Conservation (phyloP, 2,113 vertebrate genomes). For the Sinosuthora webbiana region DNA sequence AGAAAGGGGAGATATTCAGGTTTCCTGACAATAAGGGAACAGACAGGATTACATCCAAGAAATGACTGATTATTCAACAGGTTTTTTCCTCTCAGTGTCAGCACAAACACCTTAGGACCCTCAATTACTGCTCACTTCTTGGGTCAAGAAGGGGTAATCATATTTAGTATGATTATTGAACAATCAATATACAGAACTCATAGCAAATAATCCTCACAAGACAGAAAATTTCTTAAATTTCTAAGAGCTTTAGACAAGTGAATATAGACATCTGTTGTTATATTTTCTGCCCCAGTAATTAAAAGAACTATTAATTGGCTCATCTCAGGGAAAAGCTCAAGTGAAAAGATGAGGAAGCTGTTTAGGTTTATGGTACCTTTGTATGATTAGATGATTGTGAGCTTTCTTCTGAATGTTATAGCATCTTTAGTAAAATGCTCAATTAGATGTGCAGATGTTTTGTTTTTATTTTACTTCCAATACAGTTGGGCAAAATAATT, state of each 20-base stretch:
- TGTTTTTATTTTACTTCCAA: not conserved
- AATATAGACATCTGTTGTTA: not conserved
- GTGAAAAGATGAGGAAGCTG: not conserved
- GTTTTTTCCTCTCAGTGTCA: not conserved
- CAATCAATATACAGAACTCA: not conserved
- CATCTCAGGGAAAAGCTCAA: not conserved
- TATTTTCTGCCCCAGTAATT: slow-evolving; percentile 11
- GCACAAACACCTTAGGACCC: not conserved
- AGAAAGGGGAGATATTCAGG: not conserved
- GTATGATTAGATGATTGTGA: not conserved
- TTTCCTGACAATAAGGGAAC: not conserved
- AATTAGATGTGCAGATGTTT: not conserved
- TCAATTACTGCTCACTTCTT: not conserved
- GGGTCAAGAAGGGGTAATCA: not conserved
- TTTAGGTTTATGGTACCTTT: not conserved
- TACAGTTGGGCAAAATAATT: not conserved
- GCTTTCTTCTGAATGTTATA: not conserved
- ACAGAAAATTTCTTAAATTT: not conserved
- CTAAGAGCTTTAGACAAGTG: not conserved
- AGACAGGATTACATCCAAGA: not conserved
- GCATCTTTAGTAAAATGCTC: not conserved
- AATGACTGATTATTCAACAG: not conserved
- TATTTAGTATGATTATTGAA: not conserved
- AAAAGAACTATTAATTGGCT: slow-evolving; percentile 6
- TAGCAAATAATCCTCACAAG: not conserved